Evolutionary conservation across 2,113 vertebrate genomes (phyloP), one percentile per base, ranked within the genome.

Genomic region (Pygoscelis adeliae): DNA sequence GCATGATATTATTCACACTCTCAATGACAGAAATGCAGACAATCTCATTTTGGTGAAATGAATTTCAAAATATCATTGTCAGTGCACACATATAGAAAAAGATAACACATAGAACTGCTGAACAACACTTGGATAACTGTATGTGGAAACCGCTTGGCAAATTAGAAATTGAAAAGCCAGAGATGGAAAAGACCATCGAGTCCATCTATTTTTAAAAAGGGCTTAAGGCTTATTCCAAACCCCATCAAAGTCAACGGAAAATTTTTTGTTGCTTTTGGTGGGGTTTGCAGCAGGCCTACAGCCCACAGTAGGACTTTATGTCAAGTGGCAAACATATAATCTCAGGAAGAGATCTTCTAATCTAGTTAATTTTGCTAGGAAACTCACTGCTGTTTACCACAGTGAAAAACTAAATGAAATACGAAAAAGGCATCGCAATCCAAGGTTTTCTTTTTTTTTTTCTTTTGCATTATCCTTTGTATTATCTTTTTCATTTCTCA

Each of bases 401-500:
- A 66, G 79, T 36, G 44, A 89, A 76, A 91, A 89, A 61, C 2
- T 2, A 71, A 56, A 69, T 12, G 4, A 87, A 74, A 80, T 47
- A 66, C 5, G 22, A 67, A 67, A 87, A 15, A 49, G n/a, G 6
- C 36, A 62, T 10, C 4, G 4, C 40, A 73, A 81, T 92, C 74
- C 91, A 90, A 90, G 46, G 25, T 87, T 36, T 50, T 34, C 1
- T 34, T 29, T 63, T 56, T 82, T 49, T 50, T 72, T 61, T 40
- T 11, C 3, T 72, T 67, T 80, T 50, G 50, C 52, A 58, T 92
- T 72, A 87, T 95, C 74, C 95, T 93, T 83, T 97, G 97, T 83
- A 95, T 97, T 97, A 97, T 97, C 95, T 97, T 97, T 96, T 97
- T 88, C 93, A 49, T 93, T 97, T 94, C 59, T 97, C 42, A 83